Percentiles rank a stretch among this genome's conserved stretches.
Conservation (phyloP, 2,888 invertebrate genomes). For the Hedychridium roseum region DNA sequence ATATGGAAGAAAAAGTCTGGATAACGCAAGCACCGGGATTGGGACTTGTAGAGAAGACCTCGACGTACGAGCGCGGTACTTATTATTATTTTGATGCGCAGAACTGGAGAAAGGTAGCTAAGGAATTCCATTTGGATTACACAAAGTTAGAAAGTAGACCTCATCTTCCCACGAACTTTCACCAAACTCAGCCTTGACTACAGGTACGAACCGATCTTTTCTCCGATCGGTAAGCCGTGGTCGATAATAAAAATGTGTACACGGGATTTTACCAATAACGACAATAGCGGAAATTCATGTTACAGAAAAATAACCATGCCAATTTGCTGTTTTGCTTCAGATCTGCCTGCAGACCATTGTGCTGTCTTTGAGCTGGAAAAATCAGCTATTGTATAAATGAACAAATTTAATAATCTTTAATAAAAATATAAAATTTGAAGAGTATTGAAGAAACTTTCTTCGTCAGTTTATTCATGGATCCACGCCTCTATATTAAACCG, state of each 20-base stretch:
- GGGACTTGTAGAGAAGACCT: conserved; percentile 93
- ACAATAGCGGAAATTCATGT: no score
- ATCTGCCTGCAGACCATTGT: conserved; percentile 61
- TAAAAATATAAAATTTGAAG: conserved; percentile 63
- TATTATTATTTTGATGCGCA: conserved; percentile 99
- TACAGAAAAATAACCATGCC: no score
- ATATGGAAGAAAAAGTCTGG: conserved; percentile 99
- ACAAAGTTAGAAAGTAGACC: conserved; percentile 97
- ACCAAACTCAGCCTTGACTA: conserved; percentile 68
- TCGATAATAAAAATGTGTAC: no score
- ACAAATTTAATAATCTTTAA: conserved; percentile 65
- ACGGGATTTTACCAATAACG: no score
- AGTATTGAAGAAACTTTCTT: conserved; percentile 46
- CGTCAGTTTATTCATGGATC: conserved; percentile 9
- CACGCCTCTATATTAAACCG: conserved; percentile 9
- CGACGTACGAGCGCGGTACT: conserved; percentile 96
- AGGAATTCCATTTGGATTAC: conserved; percentile 99
- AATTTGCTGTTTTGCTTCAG: conserved; percentile 53
- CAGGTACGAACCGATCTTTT: conserved; percentile 50
- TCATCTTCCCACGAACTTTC: conserved; percentile 74
- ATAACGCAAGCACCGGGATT: conserved; percentile 97
- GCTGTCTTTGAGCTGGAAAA: conserved; percentile 61
- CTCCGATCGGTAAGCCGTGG: no score
- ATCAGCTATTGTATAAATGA: conserved; percentile 65
- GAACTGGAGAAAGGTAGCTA: conserved; percentile 98